Percentiles rank a stretch among this genome's conserved stretches.
Evolutionary conservation across 1,140 invertebrate genomes (phyloP).

Genomic region (Hyposmocoma kahamanoa): DNA sequence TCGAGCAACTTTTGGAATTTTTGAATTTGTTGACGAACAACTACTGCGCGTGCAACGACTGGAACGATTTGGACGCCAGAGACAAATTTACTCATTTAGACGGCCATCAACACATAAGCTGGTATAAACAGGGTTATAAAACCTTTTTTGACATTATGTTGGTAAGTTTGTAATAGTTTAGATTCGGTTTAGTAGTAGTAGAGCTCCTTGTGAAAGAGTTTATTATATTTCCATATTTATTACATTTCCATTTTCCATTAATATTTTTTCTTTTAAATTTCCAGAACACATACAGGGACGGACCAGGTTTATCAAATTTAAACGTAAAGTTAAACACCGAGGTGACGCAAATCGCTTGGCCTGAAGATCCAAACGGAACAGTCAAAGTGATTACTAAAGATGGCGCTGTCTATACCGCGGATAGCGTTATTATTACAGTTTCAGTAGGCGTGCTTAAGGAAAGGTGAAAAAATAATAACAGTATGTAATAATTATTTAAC

Average conservation of each 20-base stretch:
- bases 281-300: constrained; percentile 48
- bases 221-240: too few species aligned
- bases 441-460: constrained; percentile 83
- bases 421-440: constrained; percentile 79
- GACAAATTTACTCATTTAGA: constrained; percentile 24
- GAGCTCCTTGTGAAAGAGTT: too few species aligned
- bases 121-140: constrained; percentile 48
- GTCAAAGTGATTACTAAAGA: constrained; percentile 71
- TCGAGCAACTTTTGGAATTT: constrained; percentile 36
- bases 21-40: constrained; percentile 38
- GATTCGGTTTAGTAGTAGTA: too few species aligned
- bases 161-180: too few species aligned
- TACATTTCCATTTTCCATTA: too few species aligned
- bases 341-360: constrained; percentile 37
- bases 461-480: too few species aligned
- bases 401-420: constrained; percentile 71
- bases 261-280: constrained; percentile 6
- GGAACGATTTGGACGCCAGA: constrained; percentile 40
- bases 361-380: constrained; percentile 15
- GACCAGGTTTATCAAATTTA: constrained; percentile 31
- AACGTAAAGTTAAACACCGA: constrained; percentile 41
- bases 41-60: constrained; percentile 39
- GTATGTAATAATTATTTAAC: too few species aligned
- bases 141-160: constrained; percentile 51
- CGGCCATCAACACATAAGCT: constrained; percentile 44